Percentiles rank a stretch among this genome's conserved stretches.
Evolutionary conservation across 1,140 invertebrate species (phyloP).

Genomic region (Bombus polaris): DNA sequence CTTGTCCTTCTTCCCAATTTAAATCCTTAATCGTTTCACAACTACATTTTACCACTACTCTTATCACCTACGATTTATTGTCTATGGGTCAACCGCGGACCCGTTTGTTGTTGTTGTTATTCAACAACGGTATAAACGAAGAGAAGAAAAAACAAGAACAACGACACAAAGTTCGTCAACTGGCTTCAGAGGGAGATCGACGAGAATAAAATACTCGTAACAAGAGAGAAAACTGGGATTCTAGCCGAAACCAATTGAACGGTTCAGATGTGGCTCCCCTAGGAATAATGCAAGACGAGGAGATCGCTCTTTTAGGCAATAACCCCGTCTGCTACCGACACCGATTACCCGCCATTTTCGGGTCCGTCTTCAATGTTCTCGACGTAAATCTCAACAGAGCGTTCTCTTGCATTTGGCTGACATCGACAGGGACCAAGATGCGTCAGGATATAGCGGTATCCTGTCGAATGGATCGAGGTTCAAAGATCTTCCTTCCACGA

Average conservation of each 20-base stretch:
- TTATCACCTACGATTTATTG: constrained; percentile 62
- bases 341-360: constrained; percentile 76
- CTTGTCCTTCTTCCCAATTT: constrained; percentile 20
- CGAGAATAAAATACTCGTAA: constrained; percentile 1
- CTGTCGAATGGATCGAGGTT: background rate
- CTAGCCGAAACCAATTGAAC: background rate
- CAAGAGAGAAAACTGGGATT: constrained; percentile 7
- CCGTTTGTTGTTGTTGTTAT: background rate
- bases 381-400: constrained; percentile 33
- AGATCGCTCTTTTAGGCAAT: constrained; percentile 37
- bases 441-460: constrained; percentile 6
- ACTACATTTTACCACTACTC: constrained; percentile 47
- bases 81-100: constrained; percentile 31
- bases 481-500: background rate
- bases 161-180: constrained; percentile 41
- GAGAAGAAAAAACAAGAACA: background rate
- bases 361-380: constrained; percentile 67
- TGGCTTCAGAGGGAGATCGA: background rate
- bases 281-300: constrained; percentile 16
- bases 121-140: background rate
- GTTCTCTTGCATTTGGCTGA: constrained; percentile 69
- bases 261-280: background rate
- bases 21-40: constrained; percentile 15
- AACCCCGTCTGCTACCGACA: constrained; percentile 82
- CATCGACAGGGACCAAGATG: constrained; percentile 47